Conservation (phyloP, 2,888 invertebrate genomes). For the Mimumesa dahlbomi region DNA sequence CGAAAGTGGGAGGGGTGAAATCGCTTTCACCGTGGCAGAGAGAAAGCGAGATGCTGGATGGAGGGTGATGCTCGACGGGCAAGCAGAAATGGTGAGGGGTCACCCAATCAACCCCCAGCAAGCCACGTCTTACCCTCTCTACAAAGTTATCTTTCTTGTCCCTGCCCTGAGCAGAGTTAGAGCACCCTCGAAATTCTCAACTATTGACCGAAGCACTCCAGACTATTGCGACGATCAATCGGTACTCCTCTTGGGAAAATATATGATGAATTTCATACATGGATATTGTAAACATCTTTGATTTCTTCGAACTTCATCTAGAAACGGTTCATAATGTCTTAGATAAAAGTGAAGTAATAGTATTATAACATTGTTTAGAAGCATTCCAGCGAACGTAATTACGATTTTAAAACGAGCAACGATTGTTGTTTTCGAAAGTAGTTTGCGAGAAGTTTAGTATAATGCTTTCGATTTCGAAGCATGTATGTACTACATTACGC, state of each 20-base stretch:
- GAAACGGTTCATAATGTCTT: too few relatives aligned
- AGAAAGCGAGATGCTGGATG: constrained; percentile 65
- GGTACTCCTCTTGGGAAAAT: constrained; percentile 37
- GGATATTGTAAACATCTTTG: too few relatives aligned
- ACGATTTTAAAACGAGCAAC: neutral
- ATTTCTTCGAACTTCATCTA: neutral
- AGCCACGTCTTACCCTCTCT: constrained; percentile 78
- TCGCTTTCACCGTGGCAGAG: constrained; percentile 72
- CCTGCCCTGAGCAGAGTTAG: constrained; percentile 69
- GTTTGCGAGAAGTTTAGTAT: constrained; percentile 11
- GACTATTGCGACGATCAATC: constrained; percentile 64
- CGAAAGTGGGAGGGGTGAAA: constrained; percentile 64
- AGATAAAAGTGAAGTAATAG: too few relatives aligned
- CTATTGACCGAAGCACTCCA: constrained; percentile 68
- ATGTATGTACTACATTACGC: constrained; percentile 27
- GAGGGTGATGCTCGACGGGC: constrained; percentile 63
- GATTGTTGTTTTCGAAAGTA: neutral
- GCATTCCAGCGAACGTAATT: neutral
- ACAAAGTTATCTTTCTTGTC: constrained; percentile 79
- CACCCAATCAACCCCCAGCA: constrained; percentile 79
- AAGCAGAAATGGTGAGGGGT: constrained; percentile 67
- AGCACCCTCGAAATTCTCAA: constrained; percentile 66
- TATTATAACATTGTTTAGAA: too few relatives aligned
- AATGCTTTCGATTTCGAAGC: constrained; percentile 35
- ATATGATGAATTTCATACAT: constrained; percentile 9